Base-by-base conservation (phyloP, 2,113 vertebrate genomes). In the Eulemur macaco region DNA sequence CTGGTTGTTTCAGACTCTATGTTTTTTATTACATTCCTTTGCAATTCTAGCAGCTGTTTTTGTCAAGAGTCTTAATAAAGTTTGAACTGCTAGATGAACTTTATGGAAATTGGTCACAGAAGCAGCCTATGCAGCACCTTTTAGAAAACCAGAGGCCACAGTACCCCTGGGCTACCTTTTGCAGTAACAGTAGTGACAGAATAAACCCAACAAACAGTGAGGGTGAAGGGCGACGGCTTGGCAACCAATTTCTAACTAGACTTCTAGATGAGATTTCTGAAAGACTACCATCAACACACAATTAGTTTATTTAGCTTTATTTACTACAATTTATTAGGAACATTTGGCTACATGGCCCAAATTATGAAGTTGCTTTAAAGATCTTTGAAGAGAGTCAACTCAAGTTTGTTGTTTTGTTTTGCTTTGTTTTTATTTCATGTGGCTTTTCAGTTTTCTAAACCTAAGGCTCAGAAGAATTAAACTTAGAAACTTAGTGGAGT, bases 11-110 rank as follows among this genome's bases (percentile, higher is more conserved):
- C 93, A 96, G 73, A 92, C 77, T 82, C 71, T 83, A 39, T n/a
- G 13, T 18, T 91, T 97, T 96, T 96, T 96, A 97, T 97, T 95
- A 81, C 94, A 97, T 97, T 97, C 94, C 93, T 98, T 52, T 97
- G 96, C 96, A 95, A 95, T 94, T 93, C 89, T 93, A 96, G 91
- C 97, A 97, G 95, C 88, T 95, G 96, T 83, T 97, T 97, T 97
- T 94, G 92, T 97, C 96, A 96, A 88, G 95, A 95, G 89, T 97
- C 96, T 97, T 96, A 97, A 98, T 97, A 97, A 98, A 97, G 91
- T 95, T 78, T 97, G 94, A 98, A 94, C 97, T 95, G 88, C 94
- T 96, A 82, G 91, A 94, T 0, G 82, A 95, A 94, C 97, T 97
- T 96, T 93, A 96, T 96, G 87, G 95, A 97, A 97, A 96, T 89